A percentile compares a stretch with the other conserved stretches of the same genome.
Conservation (phyloP, 2,797 vertebrate species). For the Agapornis canus region DNA sequence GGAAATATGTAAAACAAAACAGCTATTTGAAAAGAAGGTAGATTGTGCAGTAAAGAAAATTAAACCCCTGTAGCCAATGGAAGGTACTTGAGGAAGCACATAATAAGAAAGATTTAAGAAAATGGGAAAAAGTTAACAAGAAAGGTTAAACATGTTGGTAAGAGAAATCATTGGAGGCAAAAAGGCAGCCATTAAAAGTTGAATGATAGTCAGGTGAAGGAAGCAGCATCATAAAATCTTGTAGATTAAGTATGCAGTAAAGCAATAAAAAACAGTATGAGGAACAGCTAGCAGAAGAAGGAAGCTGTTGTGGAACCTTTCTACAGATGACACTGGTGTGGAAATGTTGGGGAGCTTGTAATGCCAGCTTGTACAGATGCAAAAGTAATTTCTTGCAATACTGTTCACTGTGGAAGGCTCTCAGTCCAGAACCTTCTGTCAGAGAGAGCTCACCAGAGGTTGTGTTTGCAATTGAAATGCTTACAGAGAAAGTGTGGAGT, state of each 20-base stretch:
- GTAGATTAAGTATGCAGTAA: not conserved
- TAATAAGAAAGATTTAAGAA: not conserved
- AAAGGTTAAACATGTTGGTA: not conserved
- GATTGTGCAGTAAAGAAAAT: not conserved
- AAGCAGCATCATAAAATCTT: not conserved
- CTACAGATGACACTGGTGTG: rapidly evolving
- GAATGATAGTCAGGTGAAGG: not conserved
- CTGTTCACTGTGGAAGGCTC: not conserved
- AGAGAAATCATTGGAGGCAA: not conserved
- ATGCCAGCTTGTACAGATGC: not conserved
- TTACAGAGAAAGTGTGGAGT: too few species aligned
- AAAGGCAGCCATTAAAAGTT: not conserved
- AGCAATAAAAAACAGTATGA: not conserved
- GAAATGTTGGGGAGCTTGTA: not conserved
- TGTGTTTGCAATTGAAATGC: not conserved
- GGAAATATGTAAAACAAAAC: not conserved
- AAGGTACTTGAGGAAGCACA: not conserved
- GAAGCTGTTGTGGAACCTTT: not conserved
- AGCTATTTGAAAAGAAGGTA: not conserved
- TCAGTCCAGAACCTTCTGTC: not conserved
- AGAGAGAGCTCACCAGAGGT: not conserved
- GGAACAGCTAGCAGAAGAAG: not conserved
- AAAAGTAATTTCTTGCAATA: not conserved
- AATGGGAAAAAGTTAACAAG: not conserved
- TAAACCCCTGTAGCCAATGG: not conserved